Conservation (phyloP, 2,797 vertebrate genomes). For the Phrynocephalus forsythii region DNA sequence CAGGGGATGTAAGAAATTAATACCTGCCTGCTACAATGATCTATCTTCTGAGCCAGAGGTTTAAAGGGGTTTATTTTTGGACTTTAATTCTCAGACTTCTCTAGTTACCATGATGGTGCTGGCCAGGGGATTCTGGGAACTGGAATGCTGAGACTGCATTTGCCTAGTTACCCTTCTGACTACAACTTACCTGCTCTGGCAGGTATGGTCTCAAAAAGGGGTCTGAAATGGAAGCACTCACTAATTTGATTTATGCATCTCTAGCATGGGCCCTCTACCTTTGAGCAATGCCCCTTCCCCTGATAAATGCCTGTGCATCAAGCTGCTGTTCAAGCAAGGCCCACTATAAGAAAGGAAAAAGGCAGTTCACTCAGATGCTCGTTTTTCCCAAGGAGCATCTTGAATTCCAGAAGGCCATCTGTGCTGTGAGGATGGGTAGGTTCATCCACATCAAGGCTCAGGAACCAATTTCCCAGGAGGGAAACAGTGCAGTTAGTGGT, state of each 20-base stretch:
- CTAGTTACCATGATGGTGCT: not conserved
- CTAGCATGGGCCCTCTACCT: not conserved
- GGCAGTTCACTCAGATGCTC: not conserved
- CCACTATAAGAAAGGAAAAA: not conserved
- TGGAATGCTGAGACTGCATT: not conserved
- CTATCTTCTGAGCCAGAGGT: no score
- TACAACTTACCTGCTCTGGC: no score
- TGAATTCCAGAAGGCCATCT: conserved; percentile 1
- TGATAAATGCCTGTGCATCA: not conserved
- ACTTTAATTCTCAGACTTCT: not conserved
- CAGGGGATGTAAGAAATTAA: no score
- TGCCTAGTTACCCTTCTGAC: not conserved
- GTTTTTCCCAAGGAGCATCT: not conserved
- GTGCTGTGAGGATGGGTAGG: not conserved
- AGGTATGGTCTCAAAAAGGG: not conserved
- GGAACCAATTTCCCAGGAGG: conserved; percentile 14
- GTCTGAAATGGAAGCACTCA: not conserved
- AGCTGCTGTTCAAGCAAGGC: not conserved
- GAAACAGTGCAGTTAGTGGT: conserved; percentile 14
- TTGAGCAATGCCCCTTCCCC: not conserved
- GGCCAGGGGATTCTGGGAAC: not conserved
- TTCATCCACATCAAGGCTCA: conserved; percentile 15
- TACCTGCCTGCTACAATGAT: no score
- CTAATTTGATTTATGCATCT: no score
- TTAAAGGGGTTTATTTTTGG: not conserved